Conservation (phyloP, 2,888 invertebrate species). For the Melanophora roralis region DNA sequence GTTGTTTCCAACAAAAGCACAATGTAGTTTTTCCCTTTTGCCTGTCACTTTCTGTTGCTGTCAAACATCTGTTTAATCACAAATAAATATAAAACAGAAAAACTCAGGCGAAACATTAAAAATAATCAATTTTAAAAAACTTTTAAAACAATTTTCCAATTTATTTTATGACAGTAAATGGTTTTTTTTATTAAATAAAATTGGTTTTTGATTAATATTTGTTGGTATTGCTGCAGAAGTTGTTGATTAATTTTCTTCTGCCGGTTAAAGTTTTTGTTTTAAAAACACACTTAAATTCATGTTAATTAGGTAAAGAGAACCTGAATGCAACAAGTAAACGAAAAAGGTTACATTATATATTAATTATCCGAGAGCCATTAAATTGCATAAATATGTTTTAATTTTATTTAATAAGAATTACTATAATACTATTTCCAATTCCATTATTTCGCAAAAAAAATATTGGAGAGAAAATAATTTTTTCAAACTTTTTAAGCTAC, state of each 20-base stretch:
- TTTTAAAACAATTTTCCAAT: slow-evolving; percentile 19
- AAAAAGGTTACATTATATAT: background rate
- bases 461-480: no score
- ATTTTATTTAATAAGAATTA: no score
- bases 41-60: background rate
- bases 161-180: slow-evolving; percentile 39
- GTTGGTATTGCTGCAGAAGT: background rate
- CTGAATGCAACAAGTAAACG: background rate
- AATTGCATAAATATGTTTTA: no score
- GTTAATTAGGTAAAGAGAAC: background rate
- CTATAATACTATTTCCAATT: no score
- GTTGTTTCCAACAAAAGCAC: slow-evolving; percentile 10
- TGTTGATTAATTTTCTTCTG: background rate
- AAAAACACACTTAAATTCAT: background rate
- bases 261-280: background rate
- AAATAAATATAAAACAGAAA: background rate
- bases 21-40: background rate
- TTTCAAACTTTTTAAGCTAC: no score
- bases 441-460: no score
- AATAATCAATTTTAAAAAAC: background rate
- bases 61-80: background rate
- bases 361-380: no score
- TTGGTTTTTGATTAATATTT: slow-evolving; percentile 58
- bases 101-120: background rate
- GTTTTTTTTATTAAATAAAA: slow-evolving; percentile 49